phyloP scores from a whole-genome alignment of 2,113 vertebrate genomes.

The Tretioscincus oriximinensis region DNA sequence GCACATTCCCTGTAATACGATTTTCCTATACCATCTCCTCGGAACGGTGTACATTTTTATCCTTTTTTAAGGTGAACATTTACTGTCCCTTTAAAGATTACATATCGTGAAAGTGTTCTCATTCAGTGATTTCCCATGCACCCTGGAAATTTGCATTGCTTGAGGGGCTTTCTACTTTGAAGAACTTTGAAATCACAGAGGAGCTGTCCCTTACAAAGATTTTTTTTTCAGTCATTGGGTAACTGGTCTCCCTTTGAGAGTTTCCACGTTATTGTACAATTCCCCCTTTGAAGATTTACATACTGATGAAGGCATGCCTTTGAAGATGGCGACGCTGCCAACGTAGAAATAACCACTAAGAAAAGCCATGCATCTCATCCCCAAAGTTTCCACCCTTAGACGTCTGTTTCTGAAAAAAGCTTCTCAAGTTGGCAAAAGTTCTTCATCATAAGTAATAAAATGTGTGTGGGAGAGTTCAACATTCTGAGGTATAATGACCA shows the following conservation, averaged over 20 bases:
- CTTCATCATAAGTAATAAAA: too few species aligned
- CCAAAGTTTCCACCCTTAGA: conserved; percentile 1
- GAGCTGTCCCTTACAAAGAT: conserved; percentile 57
- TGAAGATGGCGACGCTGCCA: conserved; percentile 60
- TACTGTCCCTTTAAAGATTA: conserved; percentile 54
- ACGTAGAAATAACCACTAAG: conserved; percentile 1
- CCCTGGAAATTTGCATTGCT: conserved; percentile 55
- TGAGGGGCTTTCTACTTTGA: conserved; percentile 61
- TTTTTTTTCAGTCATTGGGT: conserved; percentile 56
- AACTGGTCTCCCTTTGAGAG: conserved; percentile 60
- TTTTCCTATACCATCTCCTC: conserved; percentile 25
- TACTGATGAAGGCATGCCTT: conserved; percentile 54
- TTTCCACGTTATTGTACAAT: conserved; percentile 58
- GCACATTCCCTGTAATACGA: background rate
- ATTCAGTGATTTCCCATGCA: conserved; percentile 37
- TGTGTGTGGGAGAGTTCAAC: too few species aligned
- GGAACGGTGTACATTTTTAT: conserved; percentile 26
- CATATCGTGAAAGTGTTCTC: conserved; percentile 28
- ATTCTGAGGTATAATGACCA: too few species aligned
- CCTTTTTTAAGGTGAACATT: conserved; percentile 35
- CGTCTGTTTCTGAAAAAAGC: too few species aligned
- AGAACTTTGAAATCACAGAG: conserved; percentile 59
- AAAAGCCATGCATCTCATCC: conserved; percentile 10
- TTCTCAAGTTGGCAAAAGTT: too few species aligned
- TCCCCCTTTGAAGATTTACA: conserved; percentile 68